Evolutionary conservation across 2,797 vertebrate species (phyloP).

Genomic region (Sphaeramia orbicularis): DNA sequence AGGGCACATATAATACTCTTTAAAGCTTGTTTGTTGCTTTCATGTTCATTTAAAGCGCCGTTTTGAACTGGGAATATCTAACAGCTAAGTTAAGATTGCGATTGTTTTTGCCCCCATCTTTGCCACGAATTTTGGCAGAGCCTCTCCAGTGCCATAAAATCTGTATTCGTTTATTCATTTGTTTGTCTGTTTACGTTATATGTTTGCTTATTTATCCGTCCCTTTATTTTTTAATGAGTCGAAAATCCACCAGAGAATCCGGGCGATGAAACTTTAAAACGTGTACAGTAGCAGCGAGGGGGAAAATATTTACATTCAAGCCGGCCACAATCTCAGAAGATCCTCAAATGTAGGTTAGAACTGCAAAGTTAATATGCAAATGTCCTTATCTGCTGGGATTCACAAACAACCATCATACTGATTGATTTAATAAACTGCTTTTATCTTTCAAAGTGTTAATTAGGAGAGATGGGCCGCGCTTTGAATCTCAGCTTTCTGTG

Average conservation of each 20-base stretch:
- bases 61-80: conserved; percentile 61
- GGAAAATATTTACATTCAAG: conserved; percentile 94
- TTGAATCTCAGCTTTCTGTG: conserved; percentile 85
- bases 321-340: conserved; percentile 92
- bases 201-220: conserved; percentile 80
- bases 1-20: conserved; percentile 57
- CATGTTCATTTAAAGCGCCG: conserved; percentile 63
- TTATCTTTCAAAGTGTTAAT: conserved; percentile 99
- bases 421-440: conserved; percentile 99
- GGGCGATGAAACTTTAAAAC: conserved; percentile 87
- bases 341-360: conserved; percentile 97
- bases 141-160: conserved; percentile 46
- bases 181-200: conserved; percentile 78
- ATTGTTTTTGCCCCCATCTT: conserved; percentile 56
- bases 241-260: conserved; percentile 77
- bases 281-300: conserved; percentile 84
- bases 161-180: conserved; percentile 73
- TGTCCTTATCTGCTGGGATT: conserved; percentile 98
- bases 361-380: conserved; percentile 99
- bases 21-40: conserved; percentile 61
- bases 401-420: conserved; percentile 98
- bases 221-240: conserved; percentile 85
- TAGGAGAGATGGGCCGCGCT: conserved; percentile 95
- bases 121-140: conserved; percentile 51
- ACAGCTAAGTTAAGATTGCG: conserved; percentile 59